Evolutionary conservation across 2,113 vertebrate genomes (phyloP).

Genomic region (Calyptommatus sinebrachiatus): DNA sequence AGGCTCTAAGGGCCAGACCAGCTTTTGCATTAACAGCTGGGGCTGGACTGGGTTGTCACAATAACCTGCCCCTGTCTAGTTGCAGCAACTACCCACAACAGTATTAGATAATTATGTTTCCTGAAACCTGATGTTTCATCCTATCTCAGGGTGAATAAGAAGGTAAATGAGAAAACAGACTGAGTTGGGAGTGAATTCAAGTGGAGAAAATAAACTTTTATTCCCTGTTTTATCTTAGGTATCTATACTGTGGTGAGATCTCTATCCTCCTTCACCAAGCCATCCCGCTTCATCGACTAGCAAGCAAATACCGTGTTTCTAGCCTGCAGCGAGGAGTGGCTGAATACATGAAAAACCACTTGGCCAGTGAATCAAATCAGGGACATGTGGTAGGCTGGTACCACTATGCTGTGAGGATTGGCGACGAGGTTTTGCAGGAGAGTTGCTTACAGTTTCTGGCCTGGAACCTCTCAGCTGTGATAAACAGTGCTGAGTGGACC

Average conservation of each 20-base stretch:
- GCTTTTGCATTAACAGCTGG: too few species aligned
- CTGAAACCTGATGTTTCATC: not conserved
- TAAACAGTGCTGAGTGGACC: conserved; percentile 83
- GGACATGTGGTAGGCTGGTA: conserved; percentile 92
- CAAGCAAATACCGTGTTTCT: conserved; percentile 84
- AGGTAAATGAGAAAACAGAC: not conserved
- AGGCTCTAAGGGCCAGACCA: too few species aligned
- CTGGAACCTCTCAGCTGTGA: conserved; percentile 89
- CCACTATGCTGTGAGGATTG: conserved; percentile 80
- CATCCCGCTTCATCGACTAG: conserved; percentile 85
- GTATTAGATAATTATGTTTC: too few species aligned
- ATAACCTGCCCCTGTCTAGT: too few species aligned
- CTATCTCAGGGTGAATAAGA: not conserved
- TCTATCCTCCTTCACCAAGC: conserved; percentile 85
- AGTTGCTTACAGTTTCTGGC: conserved; percentile 90
- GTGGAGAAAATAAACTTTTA: too few species aligned
- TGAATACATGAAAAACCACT: conserved; percentile 87
- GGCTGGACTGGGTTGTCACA: too few species aligned
- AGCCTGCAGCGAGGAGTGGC: conserved; percentile 83
- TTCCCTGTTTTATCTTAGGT: conserved; percentile 69
- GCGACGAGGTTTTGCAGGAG: conserved; percentile 77
- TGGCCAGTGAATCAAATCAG: conserved; percentile 79
- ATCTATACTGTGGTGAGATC: conserved; percentile 91
- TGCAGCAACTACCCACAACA: too few species aligned
- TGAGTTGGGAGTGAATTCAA: too few species aligned